A percentile compares a stretch with the other conserved stretches of the same genome.
Evolutionary conservation across 2,113 vertebrate species (phyloP).

Genomic region (Apodemus speciosus): DNA sequence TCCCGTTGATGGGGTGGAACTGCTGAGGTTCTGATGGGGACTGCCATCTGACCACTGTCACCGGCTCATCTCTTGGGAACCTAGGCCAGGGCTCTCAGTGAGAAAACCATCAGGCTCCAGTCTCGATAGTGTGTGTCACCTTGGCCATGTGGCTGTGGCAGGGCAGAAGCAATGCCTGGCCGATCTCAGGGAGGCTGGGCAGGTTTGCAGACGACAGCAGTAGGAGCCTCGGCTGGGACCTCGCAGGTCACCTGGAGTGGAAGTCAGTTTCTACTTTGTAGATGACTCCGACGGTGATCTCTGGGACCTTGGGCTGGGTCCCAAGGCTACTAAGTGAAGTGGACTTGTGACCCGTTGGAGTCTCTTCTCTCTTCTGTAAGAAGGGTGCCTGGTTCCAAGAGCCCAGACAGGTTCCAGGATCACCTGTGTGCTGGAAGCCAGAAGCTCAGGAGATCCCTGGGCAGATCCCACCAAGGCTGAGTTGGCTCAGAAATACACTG

Average conservation of each 20-base stretch:
- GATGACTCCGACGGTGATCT: not conserved
- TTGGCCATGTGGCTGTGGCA: not conserved
- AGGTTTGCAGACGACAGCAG: not conserved
- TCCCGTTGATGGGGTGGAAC: not conserved
- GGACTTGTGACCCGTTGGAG: not conserved
- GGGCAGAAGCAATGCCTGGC: not conserved
- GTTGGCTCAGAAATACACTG: not conserved
- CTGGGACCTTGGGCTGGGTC: not conserved
- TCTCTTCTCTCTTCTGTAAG: no score
- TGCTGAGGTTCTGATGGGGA: not conserved
- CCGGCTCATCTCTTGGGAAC: not conserved
- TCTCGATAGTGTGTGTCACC: not conserved
- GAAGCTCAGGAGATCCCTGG: not conserved
- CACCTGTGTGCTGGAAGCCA: no score
- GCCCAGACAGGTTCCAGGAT: not conserved
- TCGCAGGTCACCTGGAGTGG: rapidly evolving
- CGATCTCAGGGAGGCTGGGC: not conserved
- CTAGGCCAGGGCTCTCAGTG: not conserved
- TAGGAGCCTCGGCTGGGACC: not conserved
- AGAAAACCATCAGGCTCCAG: not conserved
- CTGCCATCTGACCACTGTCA: rapidly evolving
- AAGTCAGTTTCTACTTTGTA: not conserved
- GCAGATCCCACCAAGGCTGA: not conserved
- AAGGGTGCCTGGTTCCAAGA: not conserved
- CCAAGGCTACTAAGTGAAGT: not conserved